Conservation (phyloP, 2,888 invertebrate species). For the Nemoura dubitans region DNA sequence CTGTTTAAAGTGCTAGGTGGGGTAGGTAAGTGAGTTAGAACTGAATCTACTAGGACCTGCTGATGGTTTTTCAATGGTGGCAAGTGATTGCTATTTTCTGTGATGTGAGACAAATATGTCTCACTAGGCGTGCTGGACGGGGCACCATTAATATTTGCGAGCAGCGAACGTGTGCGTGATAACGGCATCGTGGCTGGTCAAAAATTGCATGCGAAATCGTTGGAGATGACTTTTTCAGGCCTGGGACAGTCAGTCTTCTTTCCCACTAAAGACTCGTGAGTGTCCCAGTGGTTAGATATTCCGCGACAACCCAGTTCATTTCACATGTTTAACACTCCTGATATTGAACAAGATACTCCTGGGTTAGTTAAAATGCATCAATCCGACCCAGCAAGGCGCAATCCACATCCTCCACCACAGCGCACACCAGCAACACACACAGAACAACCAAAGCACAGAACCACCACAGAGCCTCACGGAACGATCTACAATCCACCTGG, state of each 20-base stretch:
- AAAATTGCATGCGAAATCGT: slow-evolving; percentile 24
- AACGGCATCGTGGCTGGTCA: slow-evolving; percentile 57
- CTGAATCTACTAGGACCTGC: slow-evolving; percentile 48
- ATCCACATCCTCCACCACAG: slow-evolving; percentile 5
- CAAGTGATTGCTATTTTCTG: slow-evolving; percentile 53
- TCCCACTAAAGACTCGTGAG: neutral
- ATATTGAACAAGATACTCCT: neutral
- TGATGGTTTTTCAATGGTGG: slow-evolving; percentile 54
- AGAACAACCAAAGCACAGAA: neutral
- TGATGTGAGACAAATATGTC: slow-evolving; percentile 53
- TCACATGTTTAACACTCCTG: neutral
- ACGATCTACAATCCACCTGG: neutral
- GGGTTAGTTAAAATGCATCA: neutral
- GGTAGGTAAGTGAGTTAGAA: slow-evolving; percentile 45
- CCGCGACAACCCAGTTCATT: neutral
- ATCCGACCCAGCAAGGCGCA: neutral
- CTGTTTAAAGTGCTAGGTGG: slow-evolving; percentile 46
- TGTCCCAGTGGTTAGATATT: neutral
- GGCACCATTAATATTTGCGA: slow-evolving; percentile 59
- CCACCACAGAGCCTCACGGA: neutral
- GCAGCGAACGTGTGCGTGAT: slow-evolving; percentile 59
- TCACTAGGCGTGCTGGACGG: slow-evolving; percentile 55
- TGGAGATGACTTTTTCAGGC: neutral
- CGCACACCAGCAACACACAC: neutral
- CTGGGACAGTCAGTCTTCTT: slow-evolving; percentile 12